Evolutionary conservation across 2,888 invertebrate species (phyloP), one percentile per base, ranked within the genome.

Genomic region (Cosmia trapezina): DNA sequence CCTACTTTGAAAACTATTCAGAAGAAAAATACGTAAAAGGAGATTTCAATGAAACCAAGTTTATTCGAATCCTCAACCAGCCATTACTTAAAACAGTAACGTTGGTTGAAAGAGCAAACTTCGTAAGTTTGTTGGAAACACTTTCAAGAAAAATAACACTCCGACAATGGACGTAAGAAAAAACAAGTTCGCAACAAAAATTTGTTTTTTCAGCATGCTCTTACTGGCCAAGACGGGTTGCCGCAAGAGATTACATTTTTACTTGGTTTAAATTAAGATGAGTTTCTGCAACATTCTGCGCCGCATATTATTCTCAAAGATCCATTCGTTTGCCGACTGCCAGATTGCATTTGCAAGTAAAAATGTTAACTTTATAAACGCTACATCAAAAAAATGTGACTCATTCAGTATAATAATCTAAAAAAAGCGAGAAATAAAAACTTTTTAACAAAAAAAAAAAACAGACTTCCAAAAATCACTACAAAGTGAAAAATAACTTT

Each of bases 241-340:
- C 70, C 65, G 61, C 67, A 70, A 83, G 68, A 79, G 74, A 83
- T 81, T 83, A 76, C 51, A 81, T 76, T 83, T 83, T 83, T 83
- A 81, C 76, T 81, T 78, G 66, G 63, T 74, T 81, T 78, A 74
- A 83, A 78, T 71, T 59, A 76, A 80, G 60, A 76, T 60, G 74
- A 78, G 63, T 78, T 78, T 59, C 59, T 80, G 59, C 73, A 67
- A 66, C 17, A 66, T 82, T 82, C 69, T 69, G 28, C 45, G 51
- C 28, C 61, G 41, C 65, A 70, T 51, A 65, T 70, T 73, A 80
- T 74, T 72, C 77, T 78, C 41, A 62, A 75, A 80, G 33, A 74
- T 60, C 51, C 57, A 73, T 70, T 68, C 68, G 57, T 56, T 49
- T 60, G 45, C 62, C 49, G 59, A 33, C 53, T 67, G 17, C 45